These are phyloP conservation scores for Alosa alosa DNA, from an alignment of 2,113 vertebrate genomes.

Conservation along the genomic window DNA sequence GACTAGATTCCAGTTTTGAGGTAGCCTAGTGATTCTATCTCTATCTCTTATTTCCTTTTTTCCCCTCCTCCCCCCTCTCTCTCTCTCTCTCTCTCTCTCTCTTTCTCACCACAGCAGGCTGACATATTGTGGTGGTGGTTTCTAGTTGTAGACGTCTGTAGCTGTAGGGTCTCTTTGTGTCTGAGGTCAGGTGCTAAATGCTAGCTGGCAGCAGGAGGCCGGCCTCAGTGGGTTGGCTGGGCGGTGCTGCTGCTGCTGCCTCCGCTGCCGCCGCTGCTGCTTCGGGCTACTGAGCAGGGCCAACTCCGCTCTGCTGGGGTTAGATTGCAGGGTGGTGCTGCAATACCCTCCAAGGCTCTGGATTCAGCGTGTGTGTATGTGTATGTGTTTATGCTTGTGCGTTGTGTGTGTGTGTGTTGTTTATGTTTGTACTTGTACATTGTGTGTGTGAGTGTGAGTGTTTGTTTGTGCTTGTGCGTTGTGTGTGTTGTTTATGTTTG, in stretches of 20 bases:
- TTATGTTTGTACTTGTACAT: too few relatives aligned
- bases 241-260: neutral
- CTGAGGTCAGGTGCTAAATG: neutral
- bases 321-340: neutral
- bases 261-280: neutral
- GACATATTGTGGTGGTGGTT: conserved; percentile 37
- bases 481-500: neutral
- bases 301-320: neutral
- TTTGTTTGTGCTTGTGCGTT: neutral
- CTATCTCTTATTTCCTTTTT: conserved; percentile 5
- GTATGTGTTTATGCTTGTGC: neutral
- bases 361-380: conserved; percentile 5
- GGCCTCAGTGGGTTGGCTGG: conserved; percentile 39
- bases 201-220: conserved; percentile 51
- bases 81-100: neutral
- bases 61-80: neutral
- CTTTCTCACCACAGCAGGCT: neutral
- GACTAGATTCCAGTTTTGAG: neutral
- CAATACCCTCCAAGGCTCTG: neutral
- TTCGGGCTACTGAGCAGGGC: neutral
- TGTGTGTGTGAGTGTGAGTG: neutral
- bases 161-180: conserved; percentile 50
- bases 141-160: conserved; percentile 34
- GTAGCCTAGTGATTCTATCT: neutral
- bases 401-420: conserved; percentile 27